Conservation (phyloP, 1,140 invertebrate genomes). For the Drosophila gunungcola region DNA sequence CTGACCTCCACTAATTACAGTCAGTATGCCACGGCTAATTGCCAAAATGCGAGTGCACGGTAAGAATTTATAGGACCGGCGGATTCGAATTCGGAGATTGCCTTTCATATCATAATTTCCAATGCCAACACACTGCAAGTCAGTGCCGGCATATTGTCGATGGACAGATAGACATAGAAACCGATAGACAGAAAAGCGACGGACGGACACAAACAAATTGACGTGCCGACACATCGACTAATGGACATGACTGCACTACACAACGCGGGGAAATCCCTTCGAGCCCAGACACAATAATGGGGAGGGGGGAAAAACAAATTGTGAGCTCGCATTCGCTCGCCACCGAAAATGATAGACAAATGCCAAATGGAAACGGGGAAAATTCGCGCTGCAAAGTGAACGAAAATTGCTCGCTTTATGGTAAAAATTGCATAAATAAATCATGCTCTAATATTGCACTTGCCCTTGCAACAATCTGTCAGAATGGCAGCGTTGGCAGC, state of each 20-base stretch:
- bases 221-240: conserved; percentile 74
- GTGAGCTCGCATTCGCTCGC: conserved; percentile 52
- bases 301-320: conserved; percentile 61
- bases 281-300: conserved; percentile 9
- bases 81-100: conserved; percentile 7
- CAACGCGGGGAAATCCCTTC: conserved; percentile 25
- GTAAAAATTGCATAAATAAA: conserved; percentile 84
- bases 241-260: conserved; percentile 47
- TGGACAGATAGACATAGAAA: conserved; percentile 7
- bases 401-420: conserved; percentile 52
- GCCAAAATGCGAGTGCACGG: conserved; percentile 49
- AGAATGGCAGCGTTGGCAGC: conserved; percentile 40
- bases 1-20: conserved; percentile 35
- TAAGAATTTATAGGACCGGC: conserved; percentile 55
- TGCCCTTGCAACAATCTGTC: conserved; percentile 80
- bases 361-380: conserved; percentile 45
- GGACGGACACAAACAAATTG: conserved; percentile 76
- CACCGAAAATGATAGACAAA: conserved; percentile 75
- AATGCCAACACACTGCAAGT: conserved; percentile 33
- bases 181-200: conserved; percentile 15
- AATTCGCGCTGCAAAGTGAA: conserved; percentile 14
- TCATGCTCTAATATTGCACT: conserved; percentile 84
- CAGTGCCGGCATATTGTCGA: conserved; percentile 3
- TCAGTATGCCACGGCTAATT: conserved; percentile 56
- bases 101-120: conserved; percentile 70